Conservation (phyloP, 1,140 invertebrate species). For the Drosophila punjabiensis region DNA sequence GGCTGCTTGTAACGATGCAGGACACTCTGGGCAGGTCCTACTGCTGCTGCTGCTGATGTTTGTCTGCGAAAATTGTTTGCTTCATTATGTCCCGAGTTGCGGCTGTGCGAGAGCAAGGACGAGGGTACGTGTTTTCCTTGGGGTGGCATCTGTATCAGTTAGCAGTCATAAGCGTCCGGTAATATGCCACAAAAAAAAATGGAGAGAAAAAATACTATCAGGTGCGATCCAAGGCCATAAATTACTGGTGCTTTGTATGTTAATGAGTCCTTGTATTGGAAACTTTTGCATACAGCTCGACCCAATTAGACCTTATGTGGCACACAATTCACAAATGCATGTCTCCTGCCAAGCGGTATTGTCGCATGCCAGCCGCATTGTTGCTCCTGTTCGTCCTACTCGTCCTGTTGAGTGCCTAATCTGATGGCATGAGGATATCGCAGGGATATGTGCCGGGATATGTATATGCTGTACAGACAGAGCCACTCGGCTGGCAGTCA, state of each 20-base stretch:
- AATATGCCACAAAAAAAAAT: constrained; percentile 67
- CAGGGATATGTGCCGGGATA: constrained; percentile 20
- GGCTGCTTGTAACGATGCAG: constrained; percentile 64
- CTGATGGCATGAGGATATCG: constrained; percentile 40
- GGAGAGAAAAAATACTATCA: not conserved
- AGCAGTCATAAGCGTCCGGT: constrained; percentile 71
- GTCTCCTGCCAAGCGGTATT: constrained; percentile 36
- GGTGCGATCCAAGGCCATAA: constrained; percentile 24
- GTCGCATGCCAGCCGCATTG: constrained; percentile 41
- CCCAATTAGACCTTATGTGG: constrained; percentile 22
- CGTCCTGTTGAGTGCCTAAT: constrained; percentile 59
- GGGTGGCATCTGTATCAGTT: constrained; percentile 81
- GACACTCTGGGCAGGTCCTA: constrained; percentile 23
- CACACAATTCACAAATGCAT: constrained; percentile 34
- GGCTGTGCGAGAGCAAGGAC: constrained; percentile 23
- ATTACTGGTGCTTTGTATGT: constrained; percentile 45
- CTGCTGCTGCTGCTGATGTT: constrained; percentile 7
- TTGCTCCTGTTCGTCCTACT: constrained; percentile 31
- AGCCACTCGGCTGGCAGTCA: constrained; percentile 48
- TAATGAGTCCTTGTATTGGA: constrained; percentile 37
- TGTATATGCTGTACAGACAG: constrained; percentile 7
- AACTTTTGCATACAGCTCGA: constrained; percentile 9
- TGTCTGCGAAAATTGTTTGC: constrained; percentile 54
- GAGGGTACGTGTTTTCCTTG: constrained; percentile 65
- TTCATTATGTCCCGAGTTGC: constrained; percentile 58